Evolutionary conservation across 2,888 invertebrate species (phyloP).

Genomic region (Eupithecia inturbata): DNA sequence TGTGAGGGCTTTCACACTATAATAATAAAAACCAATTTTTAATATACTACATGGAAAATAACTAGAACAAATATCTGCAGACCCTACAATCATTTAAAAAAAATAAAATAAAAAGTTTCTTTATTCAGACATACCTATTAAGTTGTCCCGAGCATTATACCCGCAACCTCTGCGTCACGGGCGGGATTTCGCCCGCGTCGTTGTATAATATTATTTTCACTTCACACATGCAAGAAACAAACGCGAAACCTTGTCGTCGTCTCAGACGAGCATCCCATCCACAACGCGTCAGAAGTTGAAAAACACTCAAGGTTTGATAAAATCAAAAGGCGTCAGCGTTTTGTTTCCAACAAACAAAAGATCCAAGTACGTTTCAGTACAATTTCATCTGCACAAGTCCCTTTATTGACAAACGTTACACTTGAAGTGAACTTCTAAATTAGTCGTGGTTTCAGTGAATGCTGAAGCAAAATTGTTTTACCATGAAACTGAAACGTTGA

Average conservation of each 20-base stretch:
- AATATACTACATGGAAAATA: too few species aligned
- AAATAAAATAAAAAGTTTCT: too few species aligned
- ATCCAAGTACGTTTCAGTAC: not conserved
- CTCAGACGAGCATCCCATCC: not conserved
- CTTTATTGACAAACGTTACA: not conserved
- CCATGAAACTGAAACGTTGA: not conserved
- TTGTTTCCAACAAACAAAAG: not conserved
- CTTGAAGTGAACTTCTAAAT: conserved; percentile 1
- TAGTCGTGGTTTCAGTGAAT: conserved; percentile 4
- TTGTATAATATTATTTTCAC: too few species aligned
- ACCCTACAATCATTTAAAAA: not conserved
- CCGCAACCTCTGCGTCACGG: too few species aligned
- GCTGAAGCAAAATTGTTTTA: not conserved
- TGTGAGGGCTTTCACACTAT: too few species aligned
- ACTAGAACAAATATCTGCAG: too few species aligned
- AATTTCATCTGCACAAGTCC: not conserved
- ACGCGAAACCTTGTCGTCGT: not conserved
- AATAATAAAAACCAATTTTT: too few species aligned
- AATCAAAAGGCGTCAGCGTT: not conserved
- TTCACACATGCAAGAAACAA: not conserved
- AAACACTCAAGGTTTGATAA: not conserved
- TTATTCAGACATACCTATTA: too few species aligned
- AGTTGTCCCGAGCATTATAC: too few species aligned
- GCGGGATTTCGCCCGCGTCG: too few species aligned
- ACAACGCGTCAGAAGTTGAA: not conserved